phyloP scores from a whole-genome alignment of 2,797 vertebrate genomes.

The Cynodonichthys magdalenae region DNA sequence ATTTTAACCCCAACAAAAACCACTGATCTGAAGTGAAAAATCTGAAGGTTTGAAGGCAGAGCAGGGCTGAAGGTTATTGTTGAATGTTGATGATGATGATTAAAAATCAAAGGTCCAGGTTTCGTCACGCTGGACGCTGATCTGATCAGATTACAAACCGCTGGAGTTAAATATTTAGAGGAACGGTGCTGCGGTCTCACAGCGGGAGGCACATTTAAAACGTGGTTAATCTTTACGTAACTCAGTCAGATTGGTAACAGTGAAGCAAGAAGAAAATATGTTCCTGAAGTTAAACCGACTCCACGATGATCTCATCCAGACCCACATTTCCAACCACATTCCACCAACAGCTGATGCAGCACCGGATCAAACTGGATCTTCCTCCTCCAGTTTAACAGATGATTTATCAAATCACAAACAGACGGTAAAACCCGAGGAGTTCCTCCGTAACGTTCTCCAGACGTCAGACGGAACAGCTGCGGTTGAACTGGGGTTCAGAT shows the following conservation, averaged over 20 bases:
- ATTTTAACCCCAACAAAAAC: no score
- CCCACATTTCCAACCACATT: conserved; percentile 1
- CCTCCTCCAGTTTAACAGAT: neutral
- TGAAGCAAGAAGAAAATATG: conserved; percentile 13
- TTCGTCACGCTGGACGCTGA: no score
- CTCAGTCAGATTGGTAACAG: conserved; percentile 2
- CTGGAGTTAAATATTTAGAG: conserved; percentile 21
- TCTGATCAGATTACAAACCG: conserved; percentile 6
- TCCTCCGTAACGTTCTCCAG: neutral
- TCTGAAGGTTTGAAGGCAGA: no score
- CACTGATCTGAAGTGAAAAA: no score
- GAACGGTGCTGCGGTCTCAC: conserved; percentile 8
- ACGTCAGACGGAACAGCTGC: conserved; percentile 12
- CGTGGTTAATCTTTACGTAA: conserved; percentile 15
- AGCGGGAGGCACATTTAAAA: conserved; percentile 18
- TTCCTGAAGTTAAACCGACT: conserved; percentile 1
- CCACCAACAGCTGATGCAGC: conserved; percentile 15
- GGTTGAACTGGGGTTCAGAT: conserved; percentile 4
- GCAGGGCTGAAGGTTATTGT: no score
- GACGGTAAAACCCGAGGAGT: neutral
- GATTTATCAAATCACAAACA: conserved; percentile 27
- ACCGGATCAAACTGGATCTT: neutral
- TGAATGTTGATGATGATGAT: no score
- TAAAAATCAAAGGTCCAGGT: no score
- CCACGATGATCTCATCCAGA: conserved; percentile 13